Conservation (phyloP, 2,113 vertebrate species). For the Silurus asotus region DNA sequence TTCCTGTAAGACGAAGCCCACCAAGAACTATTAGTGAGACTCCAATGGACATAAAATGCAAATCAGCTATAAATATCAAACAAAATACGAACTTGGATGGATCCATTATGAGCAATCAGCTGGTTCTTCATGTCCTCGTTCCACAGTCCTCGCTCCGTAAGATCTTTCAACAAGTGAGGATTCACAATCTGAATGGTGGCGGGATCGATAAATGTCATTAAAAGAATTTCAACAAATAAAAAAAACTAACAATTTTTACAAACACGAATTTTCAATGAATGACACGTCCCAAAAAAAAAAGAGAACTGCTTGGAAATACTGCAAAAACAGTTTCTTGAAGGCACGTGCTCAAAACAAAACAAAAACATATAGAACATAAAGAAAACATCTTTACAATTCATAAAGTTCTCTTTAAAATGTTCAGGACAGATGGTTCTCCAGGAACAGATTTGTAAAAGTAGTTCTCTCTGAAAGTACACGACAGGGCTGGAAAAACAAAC, state of each 20-base stretch:
- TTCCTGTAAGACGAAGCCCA: constrained; percentile 54
- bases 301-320: background rate
- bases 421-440: background rate
- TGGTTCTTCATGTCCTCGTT: constrained; percentile 96
- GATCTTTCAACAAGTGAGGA: constrained; percentile 94
- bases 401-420: background rate
- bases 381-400: too few species aligned
- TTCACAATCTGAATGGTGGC: constrained; percentile 83
- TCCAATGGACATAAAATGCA: background rate
- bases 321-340: background rate
- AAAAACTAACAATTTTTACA: background rate
- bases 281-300: background rate
- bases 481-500: background rate
- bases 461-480: background rate
- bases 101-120: constrained; percentile 90
- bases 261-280: background rate
- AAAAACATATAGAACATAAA: too few species aligned
- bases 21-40: background rate
- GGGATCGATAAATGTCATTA: background rate
- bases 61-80: background rate
- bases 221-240: background rate
- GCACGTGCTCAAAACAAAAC: background rate
- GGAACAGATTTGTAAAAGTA: background rate
- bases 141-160: constrained; percentile 91
- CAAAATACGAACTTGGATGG: constrained; percentile 82